These are phyloP conservation scores for Stratiomys singularior DNA, from an alignment of 2,888 invertebrate genomes.

Conservation along the genomic window DNA sequence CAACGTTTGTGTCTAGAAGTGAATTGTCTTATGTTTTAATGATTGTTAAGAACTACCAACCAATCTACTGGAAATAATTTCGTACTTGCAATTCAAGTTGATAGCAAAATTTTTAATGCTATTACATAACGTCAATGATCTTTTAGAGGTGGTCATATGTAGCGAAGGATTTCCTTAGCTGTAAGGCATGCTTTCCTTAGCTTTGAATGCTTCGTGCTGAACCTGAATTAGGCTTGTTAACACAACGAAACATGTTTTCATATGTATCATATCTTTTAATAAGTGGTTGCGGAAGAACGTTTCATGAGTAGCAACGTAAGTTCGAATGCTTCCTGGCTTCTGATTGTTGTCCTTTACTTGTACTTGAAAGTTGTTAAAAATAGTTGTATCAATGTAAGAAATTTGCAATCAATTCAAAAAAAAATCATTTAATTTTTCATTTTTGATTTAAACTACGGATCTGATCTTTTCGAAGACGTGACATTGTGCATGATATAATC, in stretches of 20 bases:
- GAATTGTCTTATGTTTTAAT: slow-evolving; percentile 17
- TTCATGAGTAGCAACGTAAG: not conserved
- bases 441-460: too few species aligned
- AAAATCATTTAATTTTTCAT: too few species aligned
- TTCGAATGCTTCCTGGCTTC: slow-evolving; percentile 6
- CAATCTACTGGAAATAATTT: not conserved
- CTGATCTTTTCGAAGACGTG: too few species aligned
- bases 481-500: too few species aligned
- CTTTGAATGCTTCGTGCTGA: not conserved
- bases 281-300: slow-evolving; percentile 24
- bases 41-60: slow-evolving; percentile 13
- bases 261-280: not conserved
- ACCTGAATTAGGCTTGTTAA: not conserved
- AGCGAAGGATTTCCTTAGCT: slow-evolving; percentile 34
- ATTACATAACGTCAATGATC: slow-evolving; percentile 46
- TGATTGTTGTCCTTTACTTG: not conserved
- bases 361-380: not conserved
- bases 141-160: slow-evolving; percentile 35
- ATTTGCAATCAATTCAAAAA: too few species aligned
- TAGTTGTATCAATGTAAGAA: too few species aligned
- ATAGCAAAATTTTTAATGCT: not conserved
- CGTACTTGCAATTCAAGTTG: not conserved
- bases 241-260: not conserved
- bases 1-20: not conserved
- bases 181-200: not conserved